Evolutionary conservation across 92 coral and sea anemone species (phyloP), one percentile per base, ranked within the genome.

Genomic region (Siderastrea radians): DNA sequence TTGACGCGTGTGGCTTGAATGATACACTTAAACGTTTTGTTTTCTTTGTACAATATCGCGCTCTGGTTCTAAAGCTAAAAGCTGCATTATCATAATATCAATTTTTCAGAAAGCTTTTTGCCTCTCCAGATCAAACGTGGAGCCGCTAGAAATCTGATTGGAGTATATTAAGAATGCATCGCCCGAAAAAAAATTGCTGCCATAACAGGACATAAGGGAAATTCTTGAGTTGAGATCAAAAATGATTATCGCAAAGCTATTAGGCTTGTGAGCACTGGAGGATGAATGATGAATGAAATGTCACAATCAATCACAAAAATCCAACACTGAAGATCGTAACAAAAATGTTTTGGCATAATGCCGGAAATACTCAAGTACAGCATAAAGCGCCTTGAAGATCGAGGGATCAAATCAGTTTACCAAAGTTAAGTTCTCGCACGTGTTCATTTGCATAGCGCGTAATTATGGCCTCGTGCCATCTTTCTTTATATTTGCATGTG

Each of bases 391-490:
- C 38, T 72, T 9, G 38, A n/a, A 64, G 87, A 86, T 90, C 78
- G 78, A 58, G 54, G 50, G 63, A 84, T 84, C 87, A 84, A 74
- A 46, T 73, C 81, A 26, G 69, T 86, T 83, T 88, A 87, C 59
- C 50, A 17, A 66, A 49, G 72, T 80, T 52, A 76, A 92, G 91
- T 68, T 59, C 2, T 26, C 68, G 88, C 98, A 95, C 98, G 98
- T 95, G 98, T 87, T 91, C 50, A 90, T 90, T 93, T 66, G 83
- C 95, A 93, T 93, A 81, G 73, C 68, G 47, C 58, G 79, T 80
- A 81, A 90, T 88, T 80, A 87, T 13, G 45, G 95, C 98, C 98
- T 90, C 94, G 98, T 95, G 98, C 94, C 95, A 38, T 44, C 43
- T 13, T 15, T 50, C 38, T 15, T 61, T 6, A 45, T 60, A 84